A percentile compares a stretch with the other conserved stretches of the same genome.
Conservation (phyloP, 1,140 invertebrate species). For the Ceratitis capitata region DNA sequence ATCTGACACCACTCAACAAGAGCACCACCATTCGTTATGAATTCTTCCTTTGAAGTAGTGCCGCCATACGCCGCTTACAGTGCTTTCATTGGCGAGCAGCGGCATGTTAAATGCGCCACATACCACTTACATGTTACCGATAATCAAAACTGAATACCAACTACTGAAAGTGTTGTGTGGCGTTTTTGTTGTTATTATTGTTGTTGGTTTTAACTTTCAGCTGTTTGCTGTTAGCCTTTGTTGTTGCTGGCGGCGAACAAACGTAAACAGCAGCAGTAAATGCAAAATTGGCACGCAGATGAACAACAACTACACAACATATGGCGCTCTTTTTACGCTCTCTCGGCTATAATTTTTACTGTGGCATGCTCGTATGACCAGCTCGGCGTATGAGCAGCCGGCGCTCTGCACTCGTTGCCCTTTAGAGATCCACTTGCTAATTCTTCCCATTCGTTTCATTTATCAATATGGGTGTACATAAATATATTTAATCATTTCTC, state of each 20-base stretch:
- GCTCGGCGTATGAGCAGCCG: background rate
- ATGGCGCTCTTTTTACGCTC: background rate
- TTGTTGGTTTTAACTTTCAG: background rate
- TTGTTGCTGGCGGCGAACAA: background rate
- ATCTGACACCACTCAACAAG: conserved; percentile 16
- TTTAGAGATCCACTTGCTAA: background rate
- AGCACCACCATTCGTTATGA: background rate
- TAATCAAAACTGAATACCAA: conserved; percentile 17
- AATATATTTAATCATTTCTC: conserved; percentile 18
- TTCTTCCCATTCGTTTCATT: background rate
- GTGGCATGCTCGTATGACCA: background rate
- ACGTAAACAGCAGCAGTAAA: background rate
- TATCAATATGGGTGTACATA: background rate
- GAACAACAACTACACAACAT: background rate
- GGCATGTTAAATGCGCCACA: background rate
- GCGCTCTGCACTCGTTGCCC: background rate
- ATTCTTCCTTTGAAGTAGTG: background rate
- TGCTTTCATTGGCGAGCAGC: too few species aligned
- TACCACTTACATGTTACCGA: conserved; percentile 27
- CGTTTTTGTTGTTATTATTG: background rate
- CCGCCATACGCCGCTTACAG: background rate
- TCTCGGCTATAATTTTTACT: background rate
- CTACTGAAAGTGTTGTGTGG: background rate
- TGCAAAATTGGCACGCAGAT: background rate
- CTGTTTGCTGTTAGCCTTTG: background rate